phyloP scores from a whole-genome alignment of 1,140 invertebrate species.

The Apis cerana region DNA sequence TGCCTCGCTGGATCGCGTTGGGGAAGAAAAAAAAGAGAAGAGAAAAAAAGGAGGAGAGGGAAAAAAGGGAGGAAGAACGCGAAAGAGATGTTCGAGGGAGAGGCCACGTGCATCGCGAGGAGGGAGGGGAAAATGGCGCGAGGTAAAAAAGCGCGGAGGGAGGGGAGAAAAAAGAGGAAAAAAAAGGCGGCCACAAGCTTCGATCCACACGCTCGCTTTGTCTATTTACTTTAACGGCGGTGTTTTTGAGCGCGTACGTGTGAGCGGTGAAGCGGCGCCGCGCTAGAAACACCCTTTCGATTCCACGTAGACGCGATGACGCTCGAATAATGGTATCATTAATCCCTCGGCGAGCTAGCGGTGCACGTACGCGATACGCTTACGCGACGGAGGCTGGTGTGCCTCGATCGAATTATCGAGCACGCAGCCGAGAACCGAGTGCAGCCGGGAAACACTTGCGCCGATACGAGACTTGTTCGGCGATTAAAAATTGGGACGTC shows the following conservation, averaged over 20 bases:
- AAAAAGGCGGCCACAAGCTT: conserved; percentile 18
- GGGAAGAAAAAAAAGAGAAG: background rate
- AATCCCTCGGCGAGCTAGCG: conserved; percentile 11
- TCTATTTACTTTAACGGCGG: conserved; percentile 33
- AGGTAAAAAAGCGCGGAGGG: conserved; percentile 8
- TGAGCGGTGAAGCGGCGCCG: background rate
- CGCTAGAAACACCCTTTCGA: conserved; percentile 11
- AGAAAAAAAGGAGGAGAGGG: background rate
- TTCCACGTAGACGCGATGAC: conserved; percentile 27
- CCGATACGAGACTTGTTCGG: too few relatives aligned
- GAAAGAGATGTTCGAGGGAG: conserved; percentile 34
- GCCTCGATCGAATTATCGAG: conserved; percentile 34
- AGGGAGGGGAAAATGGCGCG: background rate
- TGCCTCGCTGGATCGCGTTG: background rate
- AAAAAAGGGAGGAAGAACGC: background rate
- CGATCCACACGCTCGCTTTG: conserved; percentile 13
- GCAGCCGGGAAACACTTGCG: background rate
- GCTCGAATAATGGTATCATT: conserved; percentile 52
- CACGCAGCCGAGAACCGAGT: background rate
- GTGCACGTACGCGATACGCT: conserved; percentile 13
- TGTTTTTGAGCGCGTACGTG: conserved; percentile 8
- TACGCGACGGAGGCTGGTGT: too few relatives aligned
- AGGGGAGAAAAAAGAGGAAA: background rate
- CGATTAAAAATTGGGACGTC: conserved; percentile 11
- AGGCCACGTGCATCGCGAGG: background rate